Percentiles rank a stretch among this genome's conserved stretches.
These are phyloP conservation scores for Lithosia quadra DNA, from an alignment of 2,888 invertebrate species.

Conservation along the genomic window DNA sequence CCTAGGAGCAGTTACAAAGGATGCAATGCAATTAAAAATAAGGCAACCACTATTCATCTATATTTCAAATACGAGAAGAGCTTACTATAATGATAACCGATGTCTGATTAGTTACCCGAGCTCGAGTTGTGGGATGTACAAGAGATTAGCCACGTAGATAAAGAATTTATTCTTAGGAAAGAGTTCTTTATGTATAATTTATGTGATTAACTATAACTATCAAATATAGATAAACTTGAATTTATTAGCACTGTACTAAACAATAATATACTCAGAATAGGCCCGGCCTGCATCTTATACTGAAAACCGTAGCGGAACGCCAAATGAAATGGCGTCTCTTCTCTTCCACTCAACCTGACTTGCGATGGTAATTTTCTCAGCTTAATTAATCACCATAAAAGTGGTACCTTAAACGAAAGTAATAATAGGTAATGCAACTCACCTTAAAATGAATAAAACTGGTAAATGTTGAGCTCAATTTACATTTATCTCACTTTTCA, in stretches of 20 bases:
- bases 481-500: background rate
- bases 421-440: background rate
- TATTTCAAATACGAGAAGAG: no score
- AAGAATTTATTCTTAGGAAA: background rate
- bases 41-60: background rate
- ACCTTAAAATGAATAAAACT: slow-evolving; percentile 2
- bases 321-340: slow-evolving; percentile 16
- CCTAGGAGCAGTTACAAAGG: background rate
- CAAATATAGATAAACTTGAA: background rate
- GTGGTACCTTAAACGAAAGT: background rate
- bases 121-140: background rate
- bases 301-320: background rate
- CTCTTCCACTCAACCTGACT: background rate
- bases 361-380: background rate
- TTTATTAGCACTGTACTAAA: background rate
- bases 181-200: background rate
- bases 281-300: background rate
- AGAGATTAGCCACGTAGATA: background rate
- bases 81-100: no score
- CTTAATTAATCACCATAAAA: background rate
- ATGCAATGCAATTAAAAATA: background rate
- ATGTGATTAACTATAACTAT: background rate
- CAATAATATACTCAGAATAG: background rate
- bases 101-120: no score
- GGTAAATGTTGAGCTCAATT: background rate